Conservation (phyloP, 1,140 invertebrate species). For the Pseudomyrmex flavicornis region DNA sequence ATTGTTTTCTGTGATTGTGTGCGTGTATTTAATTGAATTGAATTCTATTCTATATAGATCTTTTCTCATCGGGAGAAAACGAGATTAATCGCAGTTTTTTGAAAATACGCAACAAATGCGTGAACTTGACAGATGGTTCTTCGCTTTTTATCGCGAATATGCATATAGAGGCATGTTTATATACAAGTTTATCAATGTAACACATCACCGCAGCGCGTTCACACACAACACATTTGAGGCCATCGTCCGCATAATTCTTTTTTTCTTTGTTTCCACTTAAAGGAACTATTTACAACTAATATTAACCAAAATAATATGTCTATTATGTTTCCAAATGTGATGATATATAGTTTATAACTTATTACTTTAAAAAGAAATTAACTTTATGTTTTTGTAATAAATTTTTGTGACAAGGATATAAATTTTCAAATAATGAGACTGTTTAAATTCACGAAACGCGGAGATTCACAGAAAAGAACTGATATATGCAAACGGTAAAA, state of each 20-base stretch:
- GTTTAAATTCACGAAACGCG: background rate
- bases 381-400: too few species aligned
- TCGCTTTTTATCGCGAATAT: constrained; percentile 14
- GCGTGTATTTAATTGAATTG: background rate
- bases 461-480: background rate
- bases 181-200: constrained; percentile 43
- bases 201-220: constrained; percentile 6
- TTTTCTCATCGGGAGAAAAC: constrained; percentile 21
- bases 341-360: too few species aligned
- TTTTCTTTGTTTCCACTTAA: background rate
- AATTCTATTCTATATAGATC: background rate
- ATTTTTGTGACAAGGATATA: too few species aligned
- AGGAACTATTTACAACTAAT: too few species aligned
- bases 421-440: background rate
- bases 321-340: too few species aligned
- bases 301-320: background rate
- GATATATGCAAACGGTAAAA: background rate
- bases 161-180: constrained; percentile 44
- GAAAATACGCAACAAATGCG: constrained; percentile 4
- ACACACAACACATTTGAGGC: constrained; percentile 34
- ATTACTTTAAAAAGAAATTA: too few species aligned
- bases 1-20: background rate
- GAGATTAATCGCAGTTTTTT: constrained; percentile 27
- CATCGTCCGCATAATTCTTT: constrained; percentile 32
- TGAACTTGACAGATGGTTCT: constrained; percentile 55